Evolutionary conservation across 2,113 vertebrate genomes (phyloP), one percentile per base, ranked within the genome.

Genomic region (Athene cunicularia): DNA sequence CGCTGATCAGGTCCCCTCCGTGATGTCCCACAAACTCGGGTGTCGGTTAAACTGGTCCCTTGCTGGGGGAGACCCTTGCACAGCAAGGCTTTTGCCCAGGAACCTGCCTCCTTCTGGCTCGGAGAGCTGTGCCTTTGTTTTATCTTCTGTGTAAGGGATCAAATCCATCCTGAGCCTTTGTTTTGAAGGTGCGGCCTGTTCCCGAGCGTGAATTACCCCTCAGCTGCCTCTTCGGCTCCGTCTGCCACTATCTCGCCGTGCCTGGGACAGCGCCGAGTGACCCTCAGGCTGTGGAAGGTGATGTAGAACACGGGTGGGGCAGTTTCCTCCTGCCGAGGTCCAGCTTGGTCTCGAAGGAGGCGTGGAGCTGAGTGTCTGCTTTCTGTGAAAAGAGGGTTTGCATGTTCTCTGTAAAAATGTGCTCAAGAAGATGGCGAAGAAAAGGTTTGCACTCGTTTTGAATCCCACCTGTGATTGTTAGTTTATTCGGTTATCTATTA

Each of bases 401-500:
- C 9, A 35, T 45, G 50, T 66, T 52, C 70, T 88, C 93, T 86
- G 45, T 86, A 35, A 53, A 26, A 19, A 11, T 18, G 30, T 26
- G 62, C 91, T 93, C 70, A 3, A 41, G 86, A 26, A 71, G 26
- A 10, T 10, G 67, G 79, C 11, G 45, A 72, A 27, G 47, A n/a
- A 64, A 68, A 77, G 74, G 63, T 49, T 62, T 84, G 96, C 90
- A 32, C 91, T 90, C 55, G 93, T 96, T 97, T 97, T 74, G 96
- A 82, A 98, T 97, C 97, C 98, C 96, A 97, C 97, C 98, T 97
- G 97, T 93, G 95, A 90, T 71, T 91, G 96, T 94, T 97, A 97
- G 98, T 98, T 97, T 97, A 98, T 97, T 97, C 97, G 88, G 94
- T 97, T 98, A 95, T 96, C 97, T 98, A 96, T 98, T 97, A 98